Evolutionary conservation across 2,888 invertebrate species (phyloP), one percentile per base, ranked within the genome.

Genomic region (Limnephilus marmoratus): DNA sequence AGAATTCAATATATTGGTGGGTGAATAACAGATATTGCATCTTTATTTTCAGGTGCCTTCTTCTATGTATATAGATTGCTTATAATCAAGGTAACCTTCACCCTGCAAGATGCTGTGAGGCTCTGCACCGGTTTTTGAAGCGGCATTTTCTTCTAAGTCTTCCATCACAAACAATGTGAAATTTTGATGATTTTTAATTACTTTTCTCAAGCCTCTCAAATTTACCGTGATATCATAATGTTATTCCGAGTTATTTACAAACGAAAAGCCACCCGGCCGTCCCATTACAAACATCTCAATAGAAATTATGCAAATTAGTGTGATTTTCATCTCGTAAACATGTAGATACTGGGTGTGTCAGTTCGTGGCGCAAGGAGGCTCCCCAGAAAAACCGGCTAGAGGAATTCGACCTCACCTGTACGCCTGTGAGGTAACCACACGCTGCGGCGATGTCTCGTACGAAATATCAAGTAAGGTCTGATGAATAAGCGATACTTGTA

Each of bases 351-450:
- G 85, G 90, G 81, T 80, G 90, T 83, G 90, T 53, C 37, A 18
- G 81, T n/a, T 37, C 90, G 49, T 83, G 90, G 83, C 83, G 82
- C 81, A 83, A 91, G 80, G 81, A 81, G 45, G 81, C 81, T 31
- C 81, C 68, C 88, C 89, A 81, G 89, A 89, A 85, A 41, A 92
- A 92, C 91, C 92, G 90, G 92, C 80, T 81, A 34, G 37, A 68
- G 92, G 92, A 92, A 92, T 92, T 90, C 92, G 90, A 81, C 92
- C 90, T 90, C 92, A 85, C 86, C 92, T 86, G 82, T 81, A 88
- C 53, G 49, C 34, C 81, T 91, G 81, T 81, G 83, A 34, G 29
- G 83, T 87, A 87, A 45, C 34, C 68, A 68, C 91, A 82, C 15
- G 87, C 81, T 87, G 80, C 87, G 81, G 68, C 91, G 49, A 41